Percentiles rank a stretch among this genome's conserved stretches.
Evolutionary conservation across 2,797 vertebrate species (phyloP).

Genomic region (Parambassis ranga): DNA sequence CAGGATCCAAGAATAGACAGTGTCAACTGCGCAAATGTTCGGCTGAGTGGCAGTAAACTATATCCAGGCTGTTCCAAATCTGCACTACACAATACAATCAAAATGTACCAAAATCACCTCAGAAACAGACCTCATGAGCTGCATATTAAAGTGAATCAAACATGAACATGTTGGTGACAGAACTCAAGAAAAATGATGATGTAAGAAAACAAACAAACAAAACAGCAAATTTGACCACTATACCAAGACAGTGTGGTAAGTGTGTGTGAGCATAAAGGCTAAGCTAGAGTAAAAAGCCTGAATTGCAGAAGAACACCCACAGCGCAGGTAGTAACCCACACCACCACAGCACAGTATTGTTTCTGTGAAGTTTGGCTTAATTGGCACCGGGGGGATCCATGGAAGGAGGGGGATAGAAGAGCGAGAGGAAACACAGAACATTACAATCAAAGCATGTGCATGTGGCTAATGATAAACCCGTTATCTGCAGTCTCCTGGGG

Average conservation of each 20-base stretch:
- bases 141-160: not conserved
- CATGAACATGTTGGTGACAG: too few species aligned
- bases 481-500: constrained; percentile 76
- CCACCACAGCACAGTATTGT: constrained; percentile 88
- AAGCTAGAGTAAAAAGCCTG: constrained; percentile 57
- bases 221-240: too few species aligned
- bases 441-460: constrained; percentile 90
- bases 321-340: constrained; percentile 61
- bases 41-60: too few species aligned
- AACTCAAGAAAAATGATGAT: too few species aligned
- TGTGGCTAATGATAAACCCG: constrained; percentile 84
- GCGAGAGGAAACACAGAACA: constrained; percentile 89
- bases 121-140: not conserved
- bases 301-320: constrained; percentile 82
- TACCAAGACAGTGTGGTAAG: too few species aligned
- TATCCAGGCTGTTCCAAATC: too few species aligned
- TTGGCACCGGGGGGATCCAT: constrained; percentile 89
- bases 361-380: constrained; percentile 93
- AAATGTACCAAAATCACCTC: too few species aligned
- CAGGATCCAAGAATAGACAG: too few species aligned
- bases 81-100: too few species aligned
- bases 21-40: too few species aligned
- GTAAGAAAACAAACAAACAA: too few species aligned
- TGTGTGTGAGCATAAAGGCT: not conserved
- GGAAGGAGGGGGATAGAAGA: constrained; percentile 76